Percentiles rank a stretch among this genome's conserved stretches.
Conservation (phyloP, 2,888 invertebrate species). For the Parasteatoda lunata region DNA sequence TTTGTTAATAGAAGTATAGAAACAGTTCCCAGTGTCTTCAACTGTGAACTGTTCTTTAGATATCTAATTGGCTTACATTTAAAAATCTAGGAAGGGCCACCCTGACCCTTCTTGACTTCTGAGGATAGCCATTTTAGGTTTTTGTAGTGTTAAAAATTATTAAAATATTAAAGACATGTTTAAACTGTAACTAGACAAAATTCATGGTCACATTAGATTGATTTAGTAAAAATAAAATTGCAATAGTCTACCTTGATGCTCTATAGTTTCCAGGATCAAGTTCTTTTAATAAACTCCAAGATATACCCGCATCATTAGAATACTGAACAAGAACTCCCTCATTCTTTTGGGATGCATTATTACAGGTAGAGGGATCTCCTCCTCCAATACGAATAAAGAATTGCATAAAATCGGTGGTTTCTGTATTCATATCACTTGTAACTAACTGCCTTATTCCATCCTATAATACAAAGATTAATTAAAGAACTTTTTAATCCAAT, state of each 20-base stretch:
- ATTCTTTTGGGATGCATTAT: constrained; percentile 72
- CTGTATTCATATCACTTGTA: constrained; percentile 73
- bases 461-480: constrained; percentile 68
- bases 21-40: no score
- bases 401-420: constrained; percentile 73
- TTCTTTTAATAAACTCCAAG: constrained; percentile 74
- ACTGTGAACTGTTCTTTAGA: no score
- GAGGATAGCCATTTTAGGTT: no score
- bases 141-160: no score
- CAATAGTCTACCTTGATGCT: constrained; percentile 71
- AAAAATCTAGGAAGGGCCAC: no score
- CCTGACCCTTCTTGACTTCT: no score
- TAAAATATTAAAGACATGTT: no score
- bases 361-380: constrained; percentile 71
- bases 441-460: constrained; percentile 73
- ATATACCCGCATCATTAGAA: constrained; percentile 74
- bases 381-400: constrained; percentile 74
- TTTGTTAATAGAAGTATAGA: no score
- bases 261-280: constrained; percentile 72
- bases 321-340: constrained; percentile 74
- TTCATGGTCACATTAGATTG: no score
- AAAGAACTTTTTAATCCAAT: no score
- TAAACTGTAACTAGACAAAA: no score
- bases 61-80: no score
- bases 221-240: not conserved